A percentile compares a stretch with the other conserved stretches of the same genome.
phyloP scores from a whole-genome alignment of 1,140 invertebrate genomes.

The Trissolcus basalis region DNA sequence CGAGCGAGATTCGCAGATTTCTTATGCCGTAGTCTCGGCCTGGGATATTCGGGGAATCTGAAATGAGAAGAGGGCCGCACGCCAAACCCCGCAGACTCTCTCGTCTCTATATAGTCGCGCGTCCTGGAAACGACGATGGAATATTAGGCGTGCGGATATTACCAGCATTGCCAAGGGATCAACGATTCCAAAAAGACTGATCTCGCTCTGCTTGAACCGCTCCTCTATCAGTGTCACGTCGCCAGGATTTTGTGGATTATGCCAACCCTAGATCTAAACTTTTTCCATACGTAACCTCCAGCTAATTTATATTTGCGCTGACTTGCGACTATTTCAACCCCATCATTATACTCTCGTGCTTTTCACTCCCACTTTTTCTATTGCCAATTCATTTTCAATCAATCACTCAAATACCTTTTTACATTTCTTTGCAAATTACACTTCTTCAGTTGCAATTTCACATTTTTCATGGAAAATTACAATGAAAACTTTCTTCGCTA shows the following conservation, averaged over 20 bases:
- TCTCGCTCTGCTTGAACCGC: constrained; percentile 39
- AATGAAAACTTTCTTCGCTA: too few species aligned
- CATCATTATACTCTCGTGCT: too few species aligned
- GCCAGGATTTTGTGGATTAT: constrained; percentile 39
- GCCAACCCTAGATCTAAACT: constrained; percentile 8
- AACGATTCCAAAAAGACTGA: constrained; percentile 52
- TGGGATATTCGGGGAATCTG: constrained; percentile 72
- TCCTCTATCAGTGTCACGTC: constrained; percentile 42
- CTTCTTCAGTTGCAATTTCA: too few species aligned
- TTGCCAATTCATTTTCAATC: too few species aligned
- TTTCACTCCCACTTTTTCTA: too few species aligned
- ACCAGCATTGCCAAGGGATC: constrained; percentile 47
- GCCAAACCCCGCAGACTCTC: constrained; percentile 38
- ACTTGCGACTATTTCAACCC: too few species aligned
- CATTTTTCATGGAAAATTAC: too few species aligned
- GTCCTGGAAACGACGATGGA: constrained; percentile 58
- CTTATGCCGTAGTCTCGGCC: constrained; percentile 67
- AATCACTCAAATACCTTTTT: too few species aligned
- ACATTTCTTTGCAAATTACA: too few species aligned
- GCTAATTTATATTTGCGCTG: constrained; percentile 36
- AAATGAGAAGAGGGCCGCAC: constrained; percentile 66
- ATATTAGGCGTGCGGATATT: constrained; percentile 62
- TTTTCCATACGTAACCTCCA: constrained; percentile 18
- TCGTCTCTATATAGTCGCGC: constrained; percentile 36
- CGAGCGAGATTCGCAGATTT: constrained; percentile 72